Conservation (phyloP, 2,113 vertebrate genomes). For the Microtus oregoni region DNA sequence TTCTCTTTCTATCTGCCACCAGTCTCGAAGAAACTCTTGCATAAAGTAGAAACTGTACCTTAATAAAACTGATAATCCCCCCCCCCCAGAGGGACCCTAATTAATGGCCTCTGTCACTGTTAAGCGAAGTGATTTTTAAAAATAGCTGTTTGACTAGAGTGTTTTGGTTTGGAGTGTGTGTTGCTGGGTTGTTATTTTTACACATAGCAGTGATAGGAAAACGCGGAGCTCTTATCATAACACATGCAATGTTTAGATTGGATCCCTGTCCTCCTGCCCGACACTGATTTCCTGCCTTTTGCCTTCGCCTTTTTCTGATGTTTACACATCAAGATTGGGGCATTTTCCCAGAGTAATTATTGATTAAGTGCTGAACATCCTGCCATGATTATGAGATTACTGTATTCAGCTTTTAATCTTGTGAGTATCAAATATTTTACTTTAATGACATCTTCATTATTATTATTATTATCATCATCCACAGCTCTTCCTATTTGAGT, state of each 20-base stretch:
- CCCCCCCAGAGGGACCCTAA: not conserved
- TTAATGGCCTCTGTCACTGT: not conserved
- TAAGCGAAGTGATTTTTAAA: conserved; percentile 63
- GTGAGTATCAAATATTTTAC: conserved; percentile 84
- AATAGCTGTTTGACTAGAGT: conserved; percentile 48
- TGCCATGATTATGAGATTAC: conserved; percentile 80
- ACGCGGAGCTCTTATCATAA: not conserved
- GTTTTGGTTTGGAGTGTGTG: conserved; percentile 44
- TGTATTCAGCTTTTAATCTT: conserved; percentile 83
- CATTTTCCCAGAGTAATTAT: conserved; percentile 78
- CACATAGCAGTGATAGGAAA: conserved; percentile 27
- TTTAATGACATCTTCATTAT: conserved; percentile 77
- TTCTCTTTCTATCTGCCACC: not conserved
- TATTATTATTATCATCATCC: conserved; percentile 72
- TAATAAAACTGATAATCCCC: conserved; percentile 37
- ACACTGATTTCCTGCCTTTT: conserved; percentile 46
- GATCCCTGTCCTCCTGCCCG: not conserved
- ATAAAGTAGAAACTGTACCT: conserved; percentile 49
- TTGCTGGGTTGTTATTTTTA: conserved; percentile 33
- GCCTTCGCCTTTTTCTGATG: conserved; percentile 47
- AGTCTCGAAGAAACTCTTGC: not conserved
- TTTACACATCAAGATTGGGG: conserved; percentile 38
- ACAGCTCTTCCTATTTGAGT: conserved; percentile 75
- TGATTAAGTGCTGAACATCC: conserved; percentile 77
- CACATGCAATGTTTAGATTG: not conserved